These are phyloP conservation scores for Pyrgus malvae DNA, from an alignment of 2,888 invertebrate genomes.

Conservation along the genomic window DNA sequence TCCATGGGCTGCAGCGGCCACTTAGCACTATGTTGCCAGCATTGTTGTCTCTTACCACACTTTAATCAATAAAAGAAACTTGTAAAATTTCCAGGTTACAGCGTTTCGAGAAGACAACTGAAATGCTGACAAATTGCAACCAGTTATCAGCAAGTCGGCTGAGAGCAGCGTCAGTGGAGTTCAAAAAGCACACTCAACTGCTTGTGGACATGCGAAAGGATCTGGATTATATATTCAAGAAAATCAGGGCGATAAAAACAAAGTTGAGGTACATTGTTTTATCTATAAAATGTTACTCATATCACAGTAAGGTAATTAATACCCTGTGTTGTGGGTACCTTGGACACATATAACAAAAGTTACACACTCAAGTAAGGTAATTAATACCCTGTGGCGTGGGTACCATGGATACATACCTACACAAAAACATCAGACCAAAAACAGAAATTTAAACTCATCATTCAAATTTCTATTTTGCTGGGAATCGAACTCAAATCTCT, in stretches of 20 bases:
- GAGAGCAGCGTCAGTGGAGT: constrained; percentile 92
- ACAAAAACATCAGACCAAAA: too few species aligned
- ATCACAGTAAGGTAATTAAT: too few species aligned
- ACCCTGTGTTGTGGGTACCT: too few species aligned
- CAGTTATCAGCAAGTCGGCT: constrained; percentile 94
- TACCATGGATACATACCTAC: too few species aligned
- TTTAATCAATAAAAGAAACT: neutral
- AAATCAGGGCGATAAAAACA: constrained; percentile 91
- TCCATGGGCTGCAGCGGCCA: too few species aligned
- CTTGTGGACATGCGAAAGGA: constrained; percentile 96
- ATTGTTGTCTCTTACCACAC: neutral
- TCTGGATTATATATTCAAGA: constrained; percentile 95
- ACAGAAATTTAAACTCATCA: too few species aligned
- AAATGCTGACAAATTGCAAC: constrained; percentile 98
- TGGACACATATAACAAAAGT: too few species aligned
- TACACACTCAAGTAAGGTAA: too few species aligned
- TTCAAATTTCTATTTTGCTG: too few species aligned
- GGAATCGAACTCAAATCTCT: too few species aligned
- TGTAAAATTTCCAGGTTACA: constrained; percentile 87
- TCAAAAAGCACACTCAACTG: constrained; percentile 93
- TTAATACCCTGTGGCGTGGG: too few species aligned
- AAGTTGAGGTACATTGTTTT: constrained; percentile 83
- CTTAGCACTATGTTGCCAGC: neutral
- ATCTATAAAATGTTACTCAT: too few species aligned
- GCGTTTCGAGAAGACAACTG: constrained; percentile 99